A percentile compares a stretch with the other conserved stretches of the same genome.
Evolutionary conservation across 1,140 invertebrate species (phyloP).

Genomic region (Drosophila elegans): DNA sequence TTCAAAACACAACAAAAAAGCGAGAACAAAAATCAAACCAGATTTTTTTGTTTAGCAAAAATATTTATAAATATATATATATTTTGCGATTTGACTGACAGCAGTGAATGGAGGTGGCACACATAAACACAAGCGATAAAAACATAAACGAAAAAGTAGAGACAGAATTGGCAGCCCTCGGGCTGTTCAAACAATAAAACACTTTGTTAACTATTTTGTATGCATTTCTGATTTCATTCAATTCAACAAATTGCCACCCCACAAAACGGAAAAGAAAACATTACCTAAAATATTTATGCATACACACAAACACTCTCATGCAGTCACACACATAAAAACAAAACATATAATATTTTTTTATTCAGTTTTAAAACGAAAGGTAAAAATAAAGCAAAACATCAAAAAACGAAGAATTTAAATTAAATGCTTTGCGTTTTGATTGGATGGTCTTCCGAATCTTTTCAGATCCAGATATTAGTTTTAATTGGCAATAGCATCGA

Average conservation of each 20-base stretch:
- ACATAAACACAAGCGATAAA: slow-evolving; percentile 14
- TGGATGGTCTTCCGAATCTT: neutral
- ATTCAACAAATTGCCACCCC: slow-evolving; percentile 53
- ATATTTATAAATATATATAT: slow-evolving; percentile 39
- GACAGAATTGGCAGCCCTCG: slow-evolving; percentile 38
- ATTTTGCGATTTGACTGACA: slow-evolving; percentile 57
- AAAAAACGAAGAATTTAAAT: slow-evolving; percentile 60
- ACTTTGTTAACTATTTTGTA: slow-evolving; percentile 70
- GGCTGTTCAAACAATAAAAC: slow-evolving; percentile 51
- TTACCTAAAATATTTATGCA: slow-evolving; percentile 65
- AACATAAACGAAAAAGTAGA: slow-evolving; percentile 8
- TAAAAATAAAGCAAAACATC: slow-evolving; percentile 55
- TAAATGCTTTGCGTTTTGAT: slow-evolving; percentile 57
- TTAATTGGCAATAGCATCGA: neutral
- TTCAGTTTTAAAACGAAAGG: slow-evolving; percentile 54
- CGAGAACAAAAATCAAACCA: slow-evolving; percentile 32
- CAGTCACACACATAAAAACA: slow-evolving; percentile 34
- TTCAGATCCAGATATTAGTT: neutral
- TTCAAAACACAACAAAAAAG: slow-evolving; percentile 55
- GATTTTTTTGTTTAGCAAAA: slow-evolving; percentile 53
- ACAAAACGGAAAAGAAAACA: slow-evolving; percentile 43
- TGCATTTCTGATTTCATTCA: slow-evolving; percentile 62
- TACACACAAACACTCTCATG: slow-evolving; percentile 28
- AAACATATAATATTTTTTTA: slow-evolving; percentile 67
- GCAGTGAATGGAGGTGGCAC: slow-evolving; percentile 21